A percentile compares a stretch with the other conserved stretches of the same genome.
Conservation (phyloP, 2,113 vertebrate genomes). For the Gobio gobio region DNA sequence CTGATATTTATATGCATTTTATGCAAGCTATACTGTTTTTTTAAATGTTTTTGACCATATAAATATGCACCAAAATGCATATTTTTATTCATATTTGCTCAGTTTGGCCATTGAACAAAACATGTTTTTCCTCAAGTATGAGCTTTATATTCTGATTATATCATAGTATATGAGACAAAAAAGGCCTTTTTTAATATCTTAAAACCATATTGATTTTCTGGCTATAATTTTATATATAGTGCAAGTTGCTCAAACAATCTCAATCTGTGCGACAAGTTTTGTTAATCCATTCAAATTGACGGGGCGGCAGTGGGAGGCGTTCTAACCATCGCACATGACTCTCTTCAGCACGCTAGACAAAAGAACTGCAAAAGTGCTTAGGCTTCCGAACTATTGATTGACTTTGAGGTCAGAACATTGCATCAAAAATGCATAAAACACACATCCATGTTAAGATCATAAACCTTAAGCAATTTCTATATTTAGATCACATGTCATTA, state of each 20-base stretch:
- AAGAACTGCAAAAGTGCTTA: conserved; percentile 46
- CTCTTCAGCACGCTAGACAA: conserved; percentile 52
- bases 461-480: not conserved
- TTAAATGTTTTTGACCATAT: not conserved
- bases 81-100: not conserved
- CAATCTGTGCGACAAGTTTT: conserved; percentile 61
- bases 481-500: not conserved
- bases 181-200: too few relatives aligned
- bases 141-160: not conserved
- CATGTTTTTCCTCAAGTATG: not conserved
- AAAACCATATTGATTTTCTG: too few relatives aligned
- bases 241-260: not conserved
- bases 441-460: not conserved
- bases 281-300: conserved; percentile 71
- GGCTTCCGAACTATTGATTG: not conserved
- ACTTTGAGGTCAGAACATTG: not conserved
- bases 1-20: too few relatives aligned
- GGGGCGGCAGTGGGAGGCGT: conserved; percentile 64
- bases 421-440: not conserved
- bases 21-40: too few relatives aligned
- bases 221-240: not conserved
- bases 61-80: not conserved
- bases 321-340: conserved; percentile 56
- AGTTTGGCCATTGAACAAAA: not conserved
- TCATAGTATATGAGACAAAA: not conserved